phyloP scores from a whole-genome alignment of 2,888 invertebrate genomes.

The Lepeophtheirus nordmannii region DNA sequence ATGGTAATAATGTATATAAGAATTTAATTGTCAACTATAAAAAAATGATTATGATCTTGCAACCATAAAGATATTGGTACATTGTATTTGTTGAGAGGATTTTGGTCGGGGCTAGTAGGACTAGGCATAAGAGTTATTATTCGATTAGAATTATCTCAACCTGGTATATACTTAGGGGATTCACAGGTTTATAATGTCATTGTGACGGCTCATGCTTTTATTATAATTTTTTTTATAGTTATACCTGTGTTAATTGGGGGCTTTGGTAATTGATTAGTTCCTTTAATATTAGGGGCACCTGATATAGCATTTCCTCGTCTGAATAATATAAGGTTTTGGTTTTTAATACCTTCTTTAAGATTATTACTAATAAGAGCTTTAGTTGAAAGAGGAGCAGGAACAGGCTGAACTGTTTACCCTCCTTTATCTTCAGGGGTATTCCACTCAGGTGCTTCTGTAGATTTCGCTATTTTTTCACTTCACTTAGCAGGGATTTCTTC shows the following conservation, averaged over 20 bases:
- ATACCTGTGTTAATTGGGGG: constrained; percentile 54
- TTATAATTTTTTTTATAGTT: constrained; percentile 54
- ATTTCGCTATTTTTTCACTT: constrained; percentile 57
- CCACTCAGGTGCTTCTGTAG: constrained; percentile 51
- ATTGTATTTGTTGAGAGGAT: too few relatives aligned
- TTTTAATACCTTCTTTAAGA: constrained; percentile 53
- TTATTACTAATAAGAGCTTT: constrained; percentile 47
- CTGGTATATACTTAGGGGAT: too few relatives aligned
- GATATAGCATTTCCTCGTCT: constrained; percentile 68
- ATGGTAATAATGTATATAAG: too few relatives aligned
- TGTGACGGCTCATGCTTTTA: constrained; percentile 61
- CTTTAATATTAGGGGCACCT: constrained; percentile 55
- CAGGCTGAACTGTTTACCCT: constrained; percentile 62
- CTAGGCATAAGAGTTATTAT: too few relatives aligned
- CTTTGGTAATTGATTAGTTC: constrained; percentile 66
- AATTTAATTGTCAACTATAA: too few relatives aligned
- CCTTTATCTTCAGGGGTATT: constrained; percentile 48
- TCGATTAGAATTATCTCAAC: too few relatives aligned
- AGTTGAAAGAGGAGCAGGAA: constrained; percentile 53
- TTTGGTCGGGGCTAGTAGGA: too few relatives aligned
- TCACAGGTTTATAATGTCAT: constrained; percentile 64
- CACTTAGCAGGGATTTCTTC: constrained; percentile 57
- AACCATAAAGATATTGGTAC: too few relatives aligned
- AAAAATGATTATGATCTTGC: too few relatives aligned
- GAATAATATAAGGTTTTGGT: constrained; percentile 70